Base-by-base conservation (phyloP, 1,140 invertebrate species). In the Apocrypta bakeri region DNA sequence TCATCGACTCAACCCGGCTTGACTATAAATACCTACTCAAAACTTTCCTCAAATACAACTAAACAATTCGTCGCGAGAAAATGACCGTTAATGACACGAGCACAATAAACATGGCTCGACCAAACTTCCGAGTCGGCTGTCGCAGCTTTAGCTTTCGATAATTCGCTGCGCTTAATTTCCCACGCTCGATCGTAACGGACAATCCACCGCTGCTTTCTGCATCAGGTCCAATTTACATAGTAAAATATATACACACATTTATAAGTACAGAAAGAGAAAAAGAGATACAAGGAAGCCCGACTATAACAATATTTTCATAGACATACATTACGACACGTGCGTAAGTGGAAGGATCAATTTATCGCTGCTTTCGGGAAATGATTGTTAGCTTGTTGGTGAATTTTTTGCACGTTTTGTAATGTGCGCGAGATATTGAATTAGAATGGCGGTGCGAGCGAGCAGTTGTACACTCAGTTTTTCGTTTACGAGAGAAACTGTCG, bases 301-400 rank as follows among this genome's bases (percentile, higher is more conserved):
- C 1, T 56, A 21, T 56, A 56, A 56, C 21, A n/a, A 21, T 21
- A n/a, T 56, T 56, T 56, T 56, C 48, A 56, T 56, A 56, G 48
- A 21, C 48, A 56, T 48, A n/a, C 48, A 56, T 56, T 56, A 56
- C 48, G 48, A 56, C 29, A 33, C 72, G 40, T 8, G 40, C 42
- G 24, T 48, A 1, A 21, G 42, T 48, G 9, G 25, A 56, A 61
- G 71, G 40, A 37, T 42, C 40, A 9, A 37, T 42, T 42, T 73
- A 42, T 73, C 24, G 31, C 42, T 11, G n/a, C 73, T 75, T 48
- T 48, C 40, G 73, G 37, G 73, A 75, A 75, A 56, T 40, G 25
- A 29, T 56, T 48, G 33, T 56, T n/a, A 17, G 48, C 48, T 56
- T n/a, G 48, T 56, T 56, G 48, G 17, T 21, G 48, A n/a, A 21